phyloP scores from a whole-genome alignment of 2,888 invertebrate genomes.

The Ectemnius cavifrons region DNA sequence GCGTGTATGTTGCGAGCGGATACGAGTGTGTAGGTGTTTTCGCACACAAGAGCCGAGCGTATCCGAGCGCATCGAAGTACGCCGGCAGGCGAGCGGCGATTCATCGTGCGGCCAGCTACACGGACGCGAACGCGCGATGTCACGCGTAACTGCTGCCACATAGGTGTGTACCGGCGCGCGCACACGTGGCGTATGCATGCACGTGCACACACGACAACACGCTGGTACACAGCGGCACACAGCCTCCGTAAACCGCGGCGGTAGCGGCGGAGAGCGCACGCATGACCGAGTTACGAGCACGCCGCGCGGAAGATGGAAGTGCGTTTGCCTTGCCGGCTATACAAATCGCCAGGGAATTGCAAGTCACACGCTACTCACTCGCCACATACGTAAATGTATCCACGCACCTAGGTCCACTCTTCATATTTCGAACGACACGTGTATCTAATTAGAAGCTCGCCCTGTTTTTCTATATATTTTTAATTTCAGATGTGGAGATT shows the following conservation, averaged over 20 bases:
- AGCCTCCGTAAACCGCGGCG: background rate
- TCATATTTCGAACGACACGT: too few species aligned
- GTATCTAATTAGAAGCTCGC: too few species aligned
- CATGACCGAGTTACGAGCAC: constrained; percentile 6
- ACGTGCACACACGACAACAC: background rate
- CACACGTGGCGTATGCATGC: too few species aligned
- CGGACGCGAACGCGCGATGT: constrained; percentile 6
- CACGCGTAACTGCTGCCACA: constrained; percentile 2
- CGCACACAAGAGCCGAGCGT: background rate
- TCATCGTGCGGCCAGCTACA: constrained; percentile 4
- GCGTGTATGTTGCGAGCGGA: too few species aligned
- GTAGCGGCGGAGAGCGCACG: background rate
- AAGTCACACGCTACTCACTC: too few species aligned
- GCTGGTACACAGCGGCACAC: background rate
- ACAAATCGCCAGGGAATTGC: too few species aligned
- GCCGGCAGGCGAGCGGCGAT: background rate
- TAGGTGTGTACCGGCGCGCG: background rate
- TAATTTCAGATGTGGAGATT: background rate
- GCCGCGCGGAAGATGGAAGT: background rate
- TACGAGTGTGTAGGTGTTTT: background rate
- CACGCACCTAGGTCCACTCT: too few species aligned
- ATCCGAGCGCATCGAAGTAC: constrained; percentile 7
- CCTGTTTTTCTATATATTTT: background rate
- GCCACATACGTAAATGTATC: too few species aligned
- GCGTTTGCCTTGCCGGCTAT: background rate